A percentile compares a stretch with the other conserved stretches of the same genome.
phyloP scores from a whole-genome alignment of 2,888 invertebrate species.

The Calameuta idolon region DNA sequence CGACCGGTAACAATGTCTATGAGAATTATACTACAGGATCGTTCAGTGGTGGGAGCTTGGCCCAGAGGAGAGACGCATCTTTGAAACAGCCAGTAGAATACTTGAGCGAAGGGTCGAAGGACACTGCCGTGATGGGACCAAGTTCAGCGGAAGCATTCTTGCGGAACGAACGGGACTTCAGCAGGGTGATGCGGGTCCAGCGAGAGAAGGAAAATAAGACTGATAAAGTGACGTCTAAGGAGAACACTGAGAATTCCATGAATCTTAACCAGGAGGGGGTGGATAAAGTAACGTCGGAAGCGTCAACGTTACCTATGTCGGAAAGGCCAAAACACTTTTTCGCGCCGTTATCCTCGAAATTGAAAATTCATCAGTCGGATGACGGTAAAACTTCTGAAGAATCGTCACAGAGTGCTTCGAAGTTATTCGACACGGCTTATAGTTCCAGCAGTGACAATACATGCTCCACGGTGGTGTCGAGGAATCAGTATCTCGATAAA shows the following conservation, averaged over 20 bases:
- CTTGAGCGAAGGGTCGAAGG: too few species aligned
- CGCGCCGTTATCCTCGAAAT: constrained; percentile 46
- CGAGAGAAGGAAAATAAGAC: too few species aligned
- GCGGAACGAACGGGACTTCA: constrained; percentile 32
- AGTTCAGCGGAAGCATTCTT: not conserved
- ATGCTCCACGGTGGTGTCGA: constrained; percentile 46
- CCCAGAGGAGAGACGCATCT: constrained; percentile 33
- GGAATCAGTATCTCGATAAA: constrained; percentile 24
- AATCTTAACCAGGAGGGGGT: not conserved
- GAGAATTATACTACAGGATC: constrained; percentile 26
- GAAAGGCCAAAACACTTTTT: constrained; percentile 56
- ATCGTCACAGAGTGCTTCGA: not conserved
- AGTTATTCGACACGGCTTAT: constrained; percentile 34
- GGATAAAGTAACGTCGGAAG: not conserved
- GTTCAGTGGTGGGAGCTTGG: constrained; percentile 35
- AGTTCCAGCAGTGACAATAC: constrained; percentile 52
- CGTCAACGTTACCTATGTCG: constrained; percentile 1
- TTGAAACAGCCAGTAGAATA: constrained; percentile 22
- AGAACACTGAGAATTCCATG: too few species aligned
- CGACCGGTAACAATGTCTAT: not conserved
- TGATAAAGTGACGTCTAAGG: too few species aligned
- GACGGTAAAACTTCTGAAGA: constrained; percentile 21
- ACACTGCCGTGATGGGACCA: not conserved
- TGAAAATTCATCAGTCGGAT: constrained; percentile 16
- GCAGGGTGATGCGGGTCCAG: not conserved